Base-by-base conservation (phyloP, 1,140 invertebrate species). In the Lerema accius region DNA sequence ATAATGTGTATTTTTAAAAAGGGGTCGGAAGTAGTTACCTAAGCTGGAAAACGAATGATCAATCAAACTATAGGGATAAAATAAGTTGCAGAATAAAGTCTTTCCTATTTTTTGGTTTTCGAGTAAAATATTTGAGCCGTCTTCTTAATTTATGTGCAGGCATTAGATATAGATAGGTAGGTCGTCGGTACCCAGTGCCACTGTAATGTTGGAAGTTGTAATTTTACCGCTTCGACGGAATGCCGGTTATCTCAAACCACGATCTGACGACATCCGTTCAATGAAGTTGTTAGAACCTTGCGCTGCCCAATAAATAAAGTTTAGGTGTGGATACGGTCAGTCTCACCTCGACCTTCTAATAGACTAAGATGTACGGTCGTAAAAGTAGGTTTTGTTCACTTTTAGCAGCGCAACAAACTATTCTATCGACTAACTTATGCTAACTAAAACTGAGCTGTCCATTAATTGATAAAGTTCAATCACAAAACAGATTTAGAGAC, bases 211-310 rank as follows among this genome's bases (percentile, higher is more conserved):
- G 51, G 51, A 19, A 55, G 50, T 40, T 62, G 67, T 69, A 70
- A 70, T 67, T 70, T 61, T 62, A 63, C 59, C 74, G 64, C 46
- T 49, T 46, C 53, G 43, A 37, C 60, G 74, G 74, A 71, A 77
- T 77, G 71, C 23, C 35, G 39, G 50, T 77, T 77, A 77, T 77
- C 74, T 68, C 3, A 16, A 35, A 42, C 40, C 53, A 71, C 65
- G 64, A 77, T 77, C 75, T 68, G 69, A 71, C 43, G 63, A 75
- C 63, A 71, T 73, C 66, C 68, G 59, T 64, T 68, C 67, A 72
- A 77, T 74, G 71, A 74, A 74, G 69, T 65, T 73, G 74, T 76
- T 69, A 69, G 69, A 59, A 71, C 65, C 53, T 43, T 59, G 63
- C 63, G 62, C 73, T 67, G 50, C 65, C 45, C 46, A 69, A 77